Evolutionary conservation across 2,113 vertebrate genomes (phyloP).

Genomic region (Siphamia tubifer): DNA sequence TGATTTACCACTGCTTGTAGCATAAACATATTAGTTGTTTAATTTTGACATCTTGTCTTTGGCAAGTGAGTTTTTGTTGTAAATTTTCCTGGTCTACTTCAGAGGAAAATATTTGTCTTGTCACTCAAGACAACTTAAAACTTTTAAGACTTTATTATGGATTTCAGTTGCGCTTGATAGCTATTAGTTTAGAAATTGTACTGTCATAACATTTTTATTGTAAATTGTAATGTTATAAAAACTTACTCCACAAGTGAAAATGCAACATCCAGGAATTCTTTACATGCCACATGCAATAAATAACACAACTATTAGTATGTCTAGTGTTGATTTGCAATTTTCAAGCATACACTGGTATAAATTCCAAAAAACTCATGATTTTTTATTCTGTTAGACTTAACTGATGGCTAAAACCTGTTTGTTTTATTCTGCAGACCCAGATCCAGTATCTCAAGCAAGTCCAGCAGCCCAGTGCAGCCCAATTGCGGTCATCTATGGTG

Average conservation of each 20-base stretch:
- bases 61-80: constrained; percentile 3
- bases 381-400: neutral
- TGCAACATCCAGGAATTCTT: too few relatives aligned
- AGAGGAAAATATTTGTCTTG: neutral
- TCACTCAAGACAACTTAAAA: neutral
- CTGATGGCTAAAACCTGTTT: constrained; percentile 54
- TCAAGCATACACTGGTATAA: neutral
- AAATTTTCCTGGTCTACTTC: neutral
- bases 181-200: too few relatives aligned
- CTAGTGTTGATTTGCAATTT: too few relatives aligned
- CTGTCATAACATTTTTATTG: too few relatives aligned
- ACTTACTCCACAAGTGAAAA: too few relatives aligned
- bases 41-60: too few relatives aligned
- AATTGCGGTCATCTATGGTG: constrained; percentile 98
- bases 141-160: neutral
- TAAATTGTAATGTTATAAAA: too few relatives aligned
- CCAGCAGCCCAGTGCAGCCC: constrained; percentile 97
- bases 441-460: constrained; percentile 99
- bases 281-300: too few relatives aligned
- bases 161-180: neutral
- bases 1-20: neutral
- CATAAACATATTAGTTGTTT: too few relatives aligned
- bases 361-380: neutral
- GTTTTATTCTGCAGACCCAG: constrained; percentile 89
- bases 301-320: too few relatives aligned